Evolutionary conservation across 2,797 vertebrate genomes (phyloP).

Genomic region (Enteromius mattozi): DNA sequence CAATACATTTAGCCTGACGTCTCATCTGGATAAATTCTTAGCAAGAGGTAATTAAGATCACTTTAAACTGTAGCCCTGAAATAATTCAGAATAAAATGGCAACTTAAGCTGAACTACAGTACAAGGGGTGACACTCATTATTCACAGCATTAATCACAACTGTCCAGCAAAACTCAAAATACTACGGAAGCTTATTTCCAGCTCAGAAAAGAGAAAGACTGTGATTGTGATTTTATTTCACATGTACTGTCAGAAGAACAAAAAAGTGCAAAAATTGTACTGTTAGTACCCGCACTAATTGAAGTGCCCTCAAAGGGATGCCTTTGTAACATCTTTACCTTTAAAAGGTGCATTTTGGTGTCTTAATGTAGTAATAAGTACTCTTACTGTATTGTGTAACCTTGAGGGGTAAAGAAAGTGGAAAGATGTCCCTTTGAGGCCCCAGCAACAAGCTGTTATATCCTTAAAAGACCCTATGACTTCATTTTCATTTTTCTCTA

Average conservation of each 20-base stretch:
- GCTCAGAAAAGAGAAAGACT: not conserved
- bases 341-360: not conserved
- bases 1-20: conserved; percentile 25
- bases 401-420: not conserved
- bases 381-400: not conserved
- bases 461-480: not conserved
- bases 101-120: not conserved
- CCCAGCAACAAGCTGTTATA: not conserved
- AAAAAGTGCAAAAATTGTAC: not conserved
- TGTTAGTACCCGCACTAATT: not conserved
- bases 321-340: not conserved
- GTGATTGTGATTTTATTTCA: not conserved
- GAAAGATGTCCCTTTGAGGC: not conserved
- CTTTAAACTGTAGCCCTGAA: conserved; percentile 17
- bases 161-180: not conserved
- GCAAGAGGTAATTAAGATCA: conserved; percentile 33
- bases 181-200: not conserved
- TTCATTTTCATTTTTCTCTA: not conserved
- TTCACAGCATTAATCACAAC: conserved; percentile 4
- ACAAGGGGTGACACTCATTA: not conserved
- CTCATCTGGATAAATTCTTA: conserved; percentile 11
- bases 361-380: not conserved
- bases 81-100: conserved; percentile 9
- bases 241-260: not conserved
- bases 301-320: not conserved